These are phyloP conservation scores for Pristionchus maxplancki DNA, from an alignment of 2,888 invertebrate genomes.

Conservation along the genomic window DNA sequence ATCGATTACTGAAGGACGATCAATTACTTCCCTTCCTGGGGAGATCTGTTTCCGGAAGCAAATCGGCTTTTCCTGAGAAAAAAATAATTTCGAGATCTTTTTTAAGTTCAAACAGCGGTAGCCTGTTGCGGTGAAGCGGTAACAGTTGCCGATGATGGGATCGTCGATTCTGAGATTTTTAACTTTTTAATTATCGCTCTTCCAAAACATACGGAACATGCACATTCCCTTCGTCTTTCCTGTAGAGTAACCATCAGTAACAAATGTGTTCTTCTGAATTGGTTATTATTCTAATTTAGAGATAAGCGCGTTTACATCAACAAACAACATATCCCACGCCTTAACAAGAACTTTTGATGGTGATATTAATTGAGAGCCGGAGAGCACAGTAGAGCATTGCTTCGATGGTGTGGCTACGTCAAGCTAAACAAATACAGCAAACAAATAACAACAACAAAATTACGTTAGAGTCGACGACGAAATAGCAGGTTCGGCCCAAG, in stretches of 20 bases:
- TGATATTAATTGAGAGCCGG: neutral
- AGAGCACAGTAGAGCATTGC: neutral
- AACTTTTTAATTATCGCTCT: neutral
- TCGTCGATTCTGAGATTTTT: no score
- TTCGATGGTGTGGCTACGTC: no score
- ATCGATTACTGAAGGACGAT: neutral
- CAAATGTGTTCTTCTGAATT: neutral
- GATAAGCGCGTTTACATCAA: neutral
- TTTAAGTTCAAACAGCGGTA: neutral
- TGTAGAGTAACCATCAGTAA: neutral
- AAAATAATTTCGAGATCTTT: neutral
- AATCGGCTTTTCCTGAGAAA: neutral
- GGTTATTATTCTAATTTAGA: no score
- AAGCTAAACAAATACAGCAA: no score
- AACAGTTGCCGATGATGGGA: no score
- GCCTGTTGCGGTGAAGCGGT: no score
- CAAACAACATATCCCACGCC: neutral
- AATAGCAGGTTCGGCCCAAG: no score
- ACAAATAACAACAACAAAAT: no score
- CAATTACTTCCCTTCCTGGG: neutral
- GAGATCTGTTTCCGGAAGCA: neutral
- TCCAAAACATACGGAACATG: neutral
- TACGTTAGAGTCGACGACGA: no score
- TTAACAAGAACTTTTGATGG: neutral
- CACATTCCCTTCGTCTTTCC: neutral